Evolutionary conservation across 2,113 vertebrate species (phyloP).

Genomic region (Meleagris gallopavo): DNA sequence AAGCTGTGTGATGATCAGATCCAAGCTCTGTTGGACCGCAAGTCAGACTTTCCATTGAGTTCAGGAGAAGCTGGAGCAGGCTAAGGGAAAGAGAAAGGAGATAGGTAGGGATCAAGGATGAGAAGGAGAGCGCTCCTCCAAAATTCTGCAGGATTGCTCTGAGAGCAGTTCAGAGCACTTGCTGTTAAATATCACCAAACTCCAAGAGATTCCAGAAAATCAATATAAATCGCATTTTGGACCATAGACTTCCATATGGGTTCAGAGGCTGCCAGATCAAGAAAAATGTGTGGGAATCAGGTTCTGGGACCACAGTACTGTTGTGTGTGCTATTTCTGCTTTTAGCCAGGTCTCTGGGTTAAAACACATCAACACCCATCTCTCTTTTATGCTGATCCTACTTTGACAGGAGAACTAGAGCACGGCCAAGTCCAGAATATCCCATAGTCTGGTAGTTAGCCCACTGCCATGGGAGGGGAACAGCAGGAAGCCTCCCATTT

Average conservation of each 20-base stretch:
- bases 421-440: background rate
- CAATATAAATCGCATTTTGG: background rate
- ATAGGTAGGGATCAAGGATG: background rate
- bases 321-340: background rate
- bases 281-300: background rate
- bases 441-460: background rate
- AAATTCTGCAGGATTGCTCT: background rate
- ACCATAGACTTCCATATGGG: background rate
- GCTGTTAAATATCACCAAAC: background rate
- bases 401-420: background rate
- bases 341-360: background rate
- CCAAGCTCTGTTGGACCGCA: background rate
- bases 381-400: background rate
- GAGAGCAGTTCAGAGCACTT: background rate
- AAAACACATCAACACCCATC: background rate
- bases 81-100: background rate
- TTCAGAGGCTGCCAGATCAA: constrained; percentile 2
- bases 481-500: background rate
- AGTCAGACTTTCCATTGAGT: background rate
- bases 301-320: background rate
- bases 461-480: background rate
- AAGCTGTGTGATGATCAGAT: background rate
- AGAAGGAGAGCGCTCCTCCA: background rate
- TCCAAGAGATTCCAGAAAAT: background rate
- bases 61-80: background rate